phyloP scores from a whole-genome alignment of 2,888 invertebrate species.

The Eupithecia subfuscata region DNA sequence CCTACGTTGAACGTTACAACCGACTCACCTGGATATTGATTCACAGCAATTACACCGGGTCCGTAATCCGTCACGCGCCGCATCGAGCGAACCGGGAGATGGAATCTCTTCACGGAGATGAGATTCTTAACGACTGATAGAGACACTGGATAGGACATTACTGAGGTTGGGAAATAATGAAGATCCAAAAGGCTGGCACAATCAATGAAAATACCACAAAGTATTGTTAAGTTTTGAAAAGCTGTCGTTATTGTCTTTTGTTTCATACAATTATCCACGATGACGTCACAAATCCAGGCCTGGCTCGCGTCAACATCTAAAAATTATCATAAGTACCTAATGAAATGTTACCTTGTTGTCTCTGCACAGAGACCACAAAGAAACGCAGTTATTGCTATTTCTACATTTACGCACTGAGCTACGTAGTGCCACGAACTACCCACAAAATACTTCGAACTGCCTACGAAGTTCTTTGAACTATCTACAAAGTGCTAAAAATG shows the following conservation, averaged over 20 bases:
- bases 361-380: too few species aligned
- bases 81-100: conserved; percentile 7
- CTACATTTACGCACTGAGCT: not conserved
- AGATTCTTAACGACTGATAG: conserved; percentile 3
- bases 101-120: conserved; percentile 27
- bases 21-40: not conserved
- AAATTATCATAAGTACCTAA: too few species aligned
- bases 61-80: conserved; percentile 7
- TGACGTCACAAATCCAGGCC: too few species aligned
- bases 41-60: conserved; percentile 1
- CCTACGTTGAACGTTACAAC: not conserved
- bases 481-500: not conserved
- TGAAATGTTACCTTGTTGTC: too few species aligned
- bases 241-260: too few species aligned
- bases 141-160: not conserved
- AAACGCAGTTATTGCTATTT: too few species aligned
- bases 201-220: too few species aligned
- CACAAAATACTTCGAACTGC: not conserved
- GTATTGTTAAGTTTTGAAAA: too few species aligned
- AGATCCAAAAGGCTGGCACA: too few species aligned
- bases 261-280: too few species aligned
- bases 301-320: too few species aligned
- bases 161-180: not conserved
- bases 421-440: not conserved
- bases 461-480: not conserved